Conservation (phyloP, 1,140 invertebrate genomes). For the Lutraria rhynchaena region DNA sequence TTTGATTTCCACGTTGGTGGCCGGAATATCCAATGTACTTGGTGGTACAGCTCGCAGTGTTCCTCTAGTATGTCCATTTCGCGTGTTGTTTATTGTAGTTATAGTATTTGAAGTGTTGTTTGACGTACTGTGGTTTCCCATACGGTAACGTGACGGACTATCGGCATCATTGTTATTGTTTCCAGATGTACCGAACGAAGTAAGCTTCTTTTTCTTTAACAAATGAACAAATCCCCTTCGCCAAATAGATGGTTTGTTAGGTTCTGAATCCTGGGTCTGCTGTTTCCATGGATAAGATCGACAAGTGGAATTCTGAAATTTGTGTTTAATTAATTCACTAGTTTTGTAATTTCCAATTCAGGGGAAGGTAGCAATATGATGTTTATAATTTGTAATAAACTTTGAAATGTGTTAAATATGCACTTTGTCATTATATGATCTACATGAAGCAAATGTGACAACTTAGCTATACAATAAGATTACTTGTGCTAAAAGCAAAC, state of each 20-base stretch:
- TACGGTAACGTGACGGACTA: conserved; percentile 47
- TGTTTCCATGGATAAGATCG: conserved; percentile 35
- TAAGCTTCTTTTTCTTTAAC: conserved; percentile 56
- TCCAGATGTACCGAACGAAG: background rate
- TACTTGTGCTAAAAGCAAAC: background rate
- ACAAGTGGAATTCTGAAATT: conserved; percentile 49
- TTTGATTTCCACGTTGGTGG: conserved; percentile 43
- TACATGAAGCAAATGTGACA: background rate
- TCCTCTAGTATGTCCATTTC: conserved; percentile 55
- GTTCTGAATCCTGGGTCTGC: conserved; percentile 33
- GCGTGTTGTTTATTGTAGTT: conserved; percentile 42
- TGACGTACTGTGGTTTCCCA: conserved; percentile 32
- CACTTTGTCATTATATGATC: background rate
- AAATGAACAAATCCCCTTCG: conserved; percentile 57
- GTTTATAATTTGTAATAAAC: background rate
- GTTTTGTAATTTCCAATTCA: background rate
- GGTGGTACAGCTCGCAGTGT: conserved; percentile 26
- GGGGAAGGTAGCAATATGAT: too few relatives aligned
- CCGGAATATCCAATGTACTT: conserved; percentile 52
- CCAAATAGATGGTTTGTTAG: conserved; percentile 44
- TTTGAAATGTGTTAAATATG: conserved; percentile 47
- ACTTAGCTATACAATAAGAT: background rate
- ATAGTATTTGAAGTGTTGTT: conserved; percentile 29
- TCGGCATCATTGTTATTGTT: conserved; percentile 58
- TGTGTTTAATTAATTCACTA: too few relatives aligned